A percentile compares a stretch with the other conserved stretches of the same genome.
Evolutionary conservation across 2,888 invertebrate genomes (phyloP).

Genomic region (Hololepta plana): DNA sequence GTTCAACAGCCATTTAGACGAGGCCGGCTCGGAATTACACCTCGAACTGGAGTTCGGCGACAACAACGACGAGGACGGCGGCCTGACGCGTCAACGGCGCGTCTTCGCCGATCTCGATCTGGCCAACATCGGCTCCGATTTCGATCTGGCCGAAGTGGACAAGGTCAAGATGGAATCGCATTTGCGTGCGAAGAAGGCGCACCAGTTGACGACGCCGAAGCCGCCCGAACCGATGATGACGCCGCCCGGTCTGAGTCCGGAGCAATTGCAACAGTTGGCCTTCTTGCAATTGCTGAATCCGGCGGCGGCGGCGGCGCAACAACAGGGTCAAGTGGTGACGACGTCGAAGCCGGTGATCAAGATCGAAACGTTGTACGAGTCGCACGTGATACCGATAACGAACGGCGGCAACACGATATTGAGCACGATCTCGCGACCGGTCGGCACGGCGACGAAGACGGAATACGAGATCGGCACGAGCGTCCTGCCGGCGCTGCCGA

Average conservation of each 20-base stretch:
- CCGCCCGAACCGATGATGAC: slow-evolving; percentile 15
- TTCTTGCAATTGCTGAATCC: slow-evolving; percentile 53
- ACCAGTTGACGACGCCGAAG: slow-evolving; percentile 13
- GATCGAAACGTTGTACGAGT: slow-evolving; percentile 64
- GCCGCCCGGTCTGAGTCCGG: slow-evolving; percentile 41
- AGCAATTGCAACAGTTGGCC: slow-evolving; percentile 59
- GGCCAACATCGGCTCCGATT: slow-evolving; percentile 52
- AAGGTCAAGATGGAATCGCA: slow-evolving; percentile 37
- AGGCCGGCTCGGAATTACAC: slow-evolving; percentile 75
- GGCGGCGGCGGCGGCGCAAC: slow-evolving; percentile 36
- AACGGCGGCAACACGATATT: slow-evolving; percentile 57
- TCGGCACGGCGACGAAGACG: slow-evolving; percentile 62
- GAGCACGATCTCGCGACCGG: slow-evolving; percentile 53
- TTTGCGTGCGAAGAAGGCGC: slow-evolving; percentile 15
- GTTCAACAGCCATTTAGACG: slow-evolving; percentile 73
- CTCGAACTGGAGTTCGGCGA: slow-evolving; percentile 75
- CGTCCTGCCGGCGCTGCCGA: slow-evolving; percentile 36
- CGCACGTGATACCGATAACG: slow-evolving; percentile 62
- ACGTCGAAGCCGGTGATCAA: slow-evolving; percentile 60
- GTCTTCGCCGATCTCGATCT: slow-evolving; percentile 47
- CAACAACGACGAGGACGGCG: slow-evolving; percentile 44
- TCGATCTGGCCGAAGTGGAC: slow-evolving; percentile 52
- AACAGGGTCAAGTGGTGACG: slow-evolving; percentile 53
- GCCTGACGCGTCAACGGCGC: slow-evolving; percentile 29
- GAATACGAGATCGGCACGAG: slow-evolving; percentile 63